Percentiles rank a stretch among this genome's conserved stretches.
phyloP scores from a whole-genome alignment of 2,888 invertebrate genomes.

The Cephus spinipes region DNA sequence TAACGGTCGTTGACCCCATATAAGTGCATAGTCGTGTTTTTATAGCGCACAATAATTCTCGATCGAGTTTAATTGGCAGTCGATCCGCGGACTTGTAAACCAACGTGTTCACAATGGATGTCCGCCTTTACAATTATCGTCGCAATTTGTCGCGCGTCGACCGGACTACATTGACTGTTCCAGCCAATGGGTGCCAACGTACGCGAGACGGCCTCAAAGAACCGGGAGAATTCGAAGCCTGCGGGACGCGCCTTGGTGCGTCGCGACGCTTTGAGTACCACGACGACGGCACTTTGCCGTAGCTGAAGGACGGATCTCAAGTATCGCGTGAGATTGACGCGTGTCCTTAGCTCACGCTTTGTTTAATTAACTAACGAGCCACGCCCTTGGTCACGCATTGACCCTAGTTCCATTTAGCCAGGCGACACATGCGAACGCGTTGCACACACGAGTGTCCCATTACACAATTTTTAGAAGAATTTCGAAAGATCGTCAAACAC shows the following conservation, averaged over 20 bases:
- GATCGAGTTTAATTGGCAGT: slow-evolving; percentile 40
- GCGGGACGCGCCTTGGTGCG: not conserved
- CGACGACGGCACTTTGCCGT: not conserved
- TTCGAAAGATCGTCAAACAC: not conserved
- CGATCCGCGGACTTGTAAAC: slow-evolving; percentile 23
- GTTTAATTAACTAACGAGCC: slow-evolving; percentile 54
- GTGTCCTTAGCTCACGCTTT: slow-evolving; percentile 30
- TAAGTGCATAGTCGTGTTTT: slow-evolving; percentile 12
- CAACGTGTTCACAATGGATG: slow-evolving; percentile 15
- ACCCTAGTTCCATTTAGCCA: not conserved
- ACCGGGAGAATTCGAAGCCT: not conserved
- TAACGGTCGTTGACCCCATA: slow-evolving; percentile 14
- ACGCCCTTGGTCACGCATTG: slow-evolving; percentile 35
- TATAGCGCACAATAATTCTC: slow-evolving; percentile 31
- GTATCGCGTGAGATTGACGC: slow-evolving; percentile 33
- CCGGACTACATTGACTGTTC: slow-evolving; percentile 20
- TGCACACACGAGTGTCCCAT: not conserved
- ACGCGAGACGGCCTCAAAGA: not conserved
- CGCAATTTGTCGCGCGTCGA: slow-evolving; percentile 27
- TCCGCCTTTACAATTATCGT: slow-evolving; percentile 29
- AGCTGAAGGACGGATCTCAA: not conserved
- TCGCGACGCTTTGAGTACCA: not conserved
- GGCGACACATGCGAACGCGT: not conserved
- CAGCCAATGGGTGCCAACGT: slow-evolving; percentile 1
- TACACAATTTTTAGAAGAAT: not conserved